A percentile compares a stretch with the other conserved stretches of the same genome.
phyloP scores from a whole-genome alignment of 92 coral and sea anemone species.

The Scolanthus callimorphus region DNA sequence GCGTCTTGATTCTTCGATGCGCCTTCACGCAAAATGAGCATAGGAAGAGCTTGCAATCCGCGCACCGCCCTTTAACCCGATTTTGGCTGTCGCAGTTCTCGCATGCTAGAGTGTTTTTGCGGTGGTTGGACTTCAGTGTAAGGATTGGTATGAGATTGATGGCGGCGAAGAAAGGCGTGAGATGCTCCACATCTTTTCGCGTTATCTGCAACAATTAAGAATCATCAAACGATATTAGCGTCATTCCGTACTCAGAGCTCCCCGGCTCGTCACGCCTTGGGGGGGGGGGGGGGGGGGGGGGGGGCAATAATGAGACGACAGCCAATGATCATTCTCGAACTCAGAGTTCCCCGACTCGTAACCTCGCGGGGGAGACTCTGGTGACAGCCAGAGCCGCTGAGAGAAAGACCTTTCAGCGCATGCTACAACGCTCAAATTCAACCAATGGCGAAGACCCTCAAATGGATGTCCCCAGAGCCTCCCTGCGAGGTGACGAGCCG shows the following conservation, averaged over 20 bases:
- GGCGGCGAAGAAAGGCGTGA: slow-evolving; percentile 13
- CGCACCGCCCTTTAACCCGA: slow-evolving; percentile 12
- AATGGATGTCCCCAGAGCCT: too few species aligned
- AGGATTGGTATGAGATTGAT: slow-evolving; percentile 27
- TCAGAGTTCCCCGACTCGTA: too few species aligned
- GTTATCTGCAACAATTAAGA: slow-evolving; percentile 8
- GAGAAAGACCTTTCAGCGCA: too few species aligned
- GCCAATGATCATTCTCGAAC: too few species aligned
- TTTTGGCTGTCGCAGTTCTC: slow-evolving; percentile 25
- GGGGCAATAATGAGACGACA: too few species aligned
- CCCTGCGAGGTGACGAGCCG: too few species aligned
- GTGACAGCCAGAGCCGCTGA: too few species aligned
- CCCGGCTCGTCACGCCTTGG: not conserved
- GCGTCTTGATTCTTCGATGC: slow-evolving; percentile 19
- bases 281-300: too few species aligned
- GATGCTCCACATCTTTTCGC: slow-evolving; percentile 11
- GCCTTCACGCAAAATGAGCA: slow-evolving; percentile 19
- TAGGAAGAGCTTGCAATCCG: slow-evolving; percentile 18
- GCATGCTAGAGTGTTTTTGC: slow-evolving; percentile 9
- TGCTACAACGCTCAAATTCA: too few species aligned
- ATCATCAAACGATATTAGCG: not conserved
- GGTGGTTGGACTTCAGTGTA: slow-evolving; percentile 4
- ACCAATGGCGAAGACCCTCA: too few species aligned
- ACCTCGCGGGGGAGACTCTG: too few species aligned
- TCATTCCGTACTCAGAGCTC: too few species aligned